Percentiles rank a stretch among this genome's conserved stretches.
phyloP scores from a whole-genome alignment of 2,888 invertebrate species.

The Caenorhabditis virilis region DNA sequence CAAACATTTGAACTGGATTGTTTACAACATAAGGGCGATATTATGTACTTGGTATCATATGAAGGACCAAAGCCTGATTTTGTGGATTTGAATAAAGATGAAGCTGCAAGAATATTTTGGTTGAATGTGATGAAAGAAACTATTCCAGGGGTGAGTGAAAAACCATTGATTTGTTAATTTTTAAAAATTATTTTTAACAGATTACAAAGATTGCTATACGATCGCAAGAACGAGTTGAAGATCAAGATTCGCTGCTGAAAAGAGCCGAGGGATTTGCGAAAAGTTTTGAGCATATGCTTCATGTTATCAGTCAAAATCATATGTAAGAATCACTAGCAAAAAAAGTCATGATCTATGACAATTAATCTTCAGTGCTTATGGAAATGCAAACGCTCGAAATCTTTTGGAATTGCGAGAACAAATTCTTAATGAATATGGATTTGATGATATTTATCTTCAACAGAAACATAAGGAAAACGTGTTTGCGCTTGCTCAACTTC shows the following conservation, averaged over 20 bases:
- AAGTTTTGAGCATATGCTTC: slow-evolving; percentile 79
- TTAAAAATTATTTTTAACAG: slow-evolving; percentile 73
- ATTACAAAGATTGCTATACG: slow-evolving; percentile 77
- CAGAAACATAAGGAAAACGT: slow-evolving; percentile 77
- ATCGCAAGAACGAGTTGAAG: slow-evolving; percentile 79
- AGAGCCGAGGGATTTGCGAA: slow-evolving; percentile 83
- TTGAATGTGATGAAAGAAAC: slow-evolving; percentile 85
- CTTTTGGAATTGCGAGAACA: slow-evolving; percentile 90
- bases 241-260: slow-evolving; percentile 75
- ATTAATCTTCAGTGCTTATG: slow-evolving; percentile 75
- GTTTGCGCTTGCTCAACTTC: slow-evolving; percentile 78
- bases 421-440: slow-evolving; percentile 85
- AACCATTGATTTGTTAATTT: not conserved
- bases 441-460: slow-evolving; percentile 81
- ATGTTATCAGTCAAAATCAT: not conserved
- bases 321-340: slow-evolving; percentile 13
- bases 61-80: slow-evolving; percentile 78
- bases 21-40: slow-evolving; percentile 74
- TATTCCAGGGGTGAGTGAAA: slow-evolving; percentile 71
- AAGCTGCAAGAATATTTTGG: slow-evolving; percentile 87
- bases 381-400: slow-evolving; percentile 85
- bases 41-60: slow-evolving; percentile 77
- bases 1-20: slow-evolving; percentile 73
- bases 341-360: not conserved
- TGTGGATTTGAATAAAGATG: slow-evolving; percentile 84